These are phyloP conservation scores for Anastrepha ludens DNA, from an alignment of 1,140 invertebrate species.

Conservation along the genomic window DNA sequence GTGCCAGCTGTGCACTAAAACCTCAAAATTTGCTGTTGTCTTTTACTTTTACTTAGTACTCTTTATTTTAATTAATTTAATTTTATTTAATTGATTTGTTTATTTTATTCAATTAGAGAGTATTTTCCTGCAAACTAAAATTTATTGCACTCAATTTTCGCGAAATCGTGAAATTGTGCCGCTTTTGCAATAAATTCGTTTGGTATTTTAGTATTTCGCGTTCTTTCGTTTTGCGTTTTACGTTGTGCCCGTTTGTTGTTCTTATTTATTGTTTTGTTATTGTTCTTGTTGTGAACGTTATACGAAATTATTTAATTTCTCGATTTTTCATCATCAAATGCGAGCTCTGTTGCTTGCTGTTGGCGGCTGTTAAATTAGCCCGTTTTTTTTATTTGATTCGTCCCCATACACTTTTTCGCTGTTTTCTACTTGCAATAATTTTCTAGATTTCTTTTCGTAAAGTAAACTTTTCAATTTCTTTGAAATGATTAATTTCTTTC, in stretches of 20 bases:
- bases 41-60: background rate
- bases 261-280: background rate
- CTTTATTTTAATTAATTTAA: background rate
- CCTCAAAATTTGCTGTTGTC: background rate
- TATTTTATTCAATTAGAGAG: background rate
- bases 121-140: background rate
- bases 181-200: constrained; percentile 31
- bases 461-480: background rate
- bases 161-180: constrained; percentile 7
- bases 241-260: background rate
- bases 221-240: background rate
- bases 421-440: background rate
- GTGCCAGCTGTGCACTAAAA: constrained; percentile 36
- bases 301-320: background rate
- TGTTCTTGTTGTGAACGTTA: too few species aligned
- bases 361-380: too few species aligned
- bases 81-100: constrained; percentile 16
- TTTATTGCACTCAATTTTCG: constrained; percentile 38
- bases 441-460: background rate
- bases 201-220: background rate
- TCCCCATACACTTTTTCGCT: background rate
- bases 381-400: background rate
- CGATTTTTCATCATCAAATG: constrained; percentile 15
- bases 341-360: background rate
- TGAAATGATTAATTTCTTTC: background rate